Evolutionary conservation across 2,888 invertebrate species (phyloP).

Genomic region (Sabatieria punctata): DNA sequence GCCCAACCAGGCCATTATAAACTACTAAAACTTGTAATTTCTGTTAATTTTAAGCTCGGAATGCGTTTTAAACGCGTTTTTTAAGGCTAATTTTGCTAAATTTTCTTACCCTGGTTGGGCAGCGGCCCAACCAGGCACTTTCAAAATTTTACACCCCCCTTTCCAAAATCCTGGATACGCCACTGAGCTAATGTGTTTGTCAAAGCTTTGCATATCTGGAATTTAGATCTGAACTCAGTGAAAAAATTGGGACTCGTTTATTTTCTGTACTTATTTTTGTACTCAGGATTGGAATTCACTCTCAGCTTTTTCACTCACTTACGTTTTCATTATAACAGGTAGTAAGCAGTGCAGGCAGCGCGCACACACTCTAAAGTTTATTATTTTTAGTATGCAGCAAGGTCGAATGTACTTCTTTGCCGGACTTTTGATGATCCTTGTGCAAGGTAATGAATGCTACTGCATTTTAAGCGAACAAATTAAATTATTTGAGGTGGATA

Average conservation of each 20-base stretch:
- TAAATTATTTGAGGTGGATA: conserved; percentile 48
- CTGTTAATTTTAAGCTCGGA: too few relatives aligned
- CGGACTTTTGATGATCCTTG: conserved; percentile 71
- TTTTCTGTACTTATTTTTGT: conserved; percentile 78
- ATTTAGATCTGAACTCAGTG: conserved; percentile 18
- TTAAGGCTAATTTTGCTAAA: too few relatives aligned
- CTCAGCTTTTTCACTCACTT: conserved; percentile 87
- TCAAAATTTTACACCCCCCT: too few relatives aligned
- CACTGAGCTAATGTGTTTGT: too few relatives aligned
- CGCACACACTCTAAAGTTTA: conserved; percentile 9
- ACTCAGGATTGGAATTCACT: conserved; percentile 91
- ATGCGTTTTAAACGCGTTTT: too few relatives aligned
- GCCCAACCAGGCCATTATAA: too few relatives aligned
- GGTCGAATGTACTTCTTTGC: conserved; percentile 92
- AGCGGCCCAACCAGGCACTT: too few relatives aligned
- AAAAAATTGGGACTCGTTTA: conserved; percentile 36
- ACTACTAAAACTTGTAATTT: too few relatives aligned
- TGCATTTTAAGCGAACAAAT: neutral
- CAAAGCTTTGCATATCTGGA: conserved; percentile 5
- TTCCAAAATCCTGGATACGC: too few relatives aligned
- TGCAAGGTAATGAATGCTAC: conserved; percentile 45
- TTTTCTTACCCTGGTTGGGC: too few relatives aligned
- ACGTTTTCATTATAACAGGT: conserved; percentile 59
- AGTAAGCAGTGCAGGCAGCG: conserved; percentile 18
- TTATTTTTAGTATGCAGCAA: conserved; percentile 64